Evolutionary conservation across 2,888 invertebrate species (phyloP).

Genomic region (Zele albiditarsus): DNA sequence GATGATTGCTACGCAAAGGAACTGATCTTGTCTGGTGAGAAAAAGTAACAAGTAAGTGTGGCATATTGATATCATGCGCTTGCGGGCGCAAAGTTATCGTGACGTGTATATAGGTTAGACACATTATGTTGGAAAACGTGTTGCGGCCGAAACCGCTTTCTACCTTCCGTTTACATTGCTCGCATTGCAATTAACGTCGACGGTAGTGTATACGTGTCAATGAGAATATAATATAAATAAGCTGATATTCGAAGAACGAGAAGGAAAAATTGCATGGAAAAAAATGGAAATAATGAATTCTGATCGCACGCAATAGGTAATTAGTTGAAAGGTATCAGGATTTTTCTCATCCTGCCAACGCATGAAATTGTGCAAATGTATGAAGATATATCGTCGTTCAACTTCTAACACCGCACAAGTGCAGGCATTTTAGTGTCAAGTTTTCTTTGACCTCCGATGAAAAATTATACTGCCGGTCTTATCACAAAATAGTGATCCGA

Average conservation of each 20-base stretch:
- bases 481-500: too few relatives aligned
- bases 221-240: constrained; percentile 14
- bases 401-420: too few relatives aligned
- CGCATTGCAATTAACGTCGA: constrained; percentile 29
- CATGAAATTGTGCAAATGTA: too few relatives aligned
- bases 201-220: constrained; percentile 7
- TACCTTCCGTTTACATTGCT: constrained; percentile 26
- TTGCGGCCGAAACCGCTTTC: constrained; percentile 40
- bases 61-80: constrained; percentile 25
- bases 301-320: constrained; percentile 11
- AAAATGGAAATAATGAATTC: constrained; percentile 53
- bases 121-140: constrained; percentile 24
- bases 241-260: background rate
- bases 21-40: too few relatives aligned
- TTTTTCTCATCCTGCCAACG: too few relatives aligned
- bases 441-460: too few relatives aligned
- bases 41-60: background rate
- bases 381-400: too few relatives aligned
- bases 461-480: too few relatives aligned
- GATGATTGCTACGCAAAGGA: too few relatives aligned
- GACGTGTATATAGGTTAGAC: background rate
- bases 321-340: background rate
- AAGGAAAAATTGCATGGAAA: constrained; percentile 36
- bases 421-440: too few relatives aligned
- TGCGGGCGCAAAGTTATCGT: background rate